Evolutionary conservation across 1,140 invertebrate genomes (phyloP), one percentile per base, ranked within the genome.

Genomic region (Nixonia krombeini): DNA sequence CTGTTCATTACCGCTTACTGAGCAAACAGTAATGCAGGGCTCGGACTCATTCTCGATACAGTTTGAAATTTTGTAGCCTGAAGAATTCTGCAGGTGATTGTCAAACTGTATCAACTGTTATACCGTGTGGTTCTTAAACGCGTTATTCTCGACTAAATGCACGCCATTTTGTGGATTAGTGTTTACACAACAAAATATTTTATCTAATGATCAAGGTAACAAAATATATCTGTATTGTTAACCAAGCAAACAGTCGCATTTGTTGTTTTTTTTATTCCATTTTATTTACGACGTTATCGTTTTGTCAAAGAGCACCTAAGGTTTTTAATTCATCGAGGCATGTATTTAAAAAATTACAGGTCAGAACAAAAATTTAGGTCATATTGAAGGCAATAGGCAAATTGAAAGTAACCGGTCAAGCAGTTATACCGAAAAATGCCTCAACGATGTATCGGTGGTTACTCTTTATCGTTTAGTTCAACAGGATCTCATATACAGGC

Each of bases 21-120:
- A 59, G 46, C 25, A 28, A 63, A 65, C 40, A n/a, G n/a, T n/a
- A n/a, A n/a, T n/a, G n/a, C n/a, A n/a, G n/a, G n/a, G n/a, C n/a
- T n/a, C n/a, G n/a, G n/a, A n/a, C 52, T 77, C 51, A 57, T 66
- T 61, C 46, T 81, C 79, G 78, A 81, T 84, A 84, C 82, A 83
- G 81, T 80, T 83, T 83, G 82, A 83, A 83, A 74, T 73, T 51
- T 56, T 71, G 28, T 73, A 46, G 51, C 68, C 62, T 71, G 47
- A 74, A 59, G 56, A 68, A 55, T 61, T 75, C 53, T 50, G 52
- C 59, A 66, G 57, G 64, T 71, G 46, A 75, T 69, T 18, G 72
- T 79, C 74, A 79, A 82, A 82, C 79, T 84, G 79, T 81, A 82
- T 81, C 78, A 82, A 82, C 76, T 79, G 79, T 81, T 82, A 81